phyloP scores from a whole-genome alignment of 2,113 vertebrate genomes.

The Gymnocephalus cernua region DNA sequence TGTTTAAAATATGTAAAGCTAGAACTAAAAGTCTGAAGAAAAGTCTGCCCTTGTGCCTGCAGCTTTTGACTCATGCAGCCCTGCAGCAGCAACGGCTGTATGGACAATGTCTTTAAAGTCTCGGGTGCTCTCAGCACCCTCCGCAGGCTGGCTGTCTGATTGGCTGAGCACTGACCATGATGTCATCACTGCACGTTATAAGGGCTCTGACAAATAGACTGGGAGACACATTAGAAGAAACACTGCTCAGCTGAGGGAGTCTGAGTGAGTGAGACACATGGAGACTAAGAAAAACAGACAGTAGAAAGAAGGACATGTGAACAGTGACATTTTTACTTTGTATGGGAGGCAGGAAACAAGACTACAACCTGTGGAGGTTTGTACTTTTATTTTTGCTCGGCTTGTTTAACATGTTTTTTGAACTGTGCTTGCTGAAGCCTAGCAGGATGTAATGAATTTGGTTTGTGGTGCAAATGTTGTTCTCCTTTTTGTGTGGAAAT shows the following conservation, averaged over 20 bases:
- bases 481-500: conserved; percentile 6
- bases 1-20: not conserved
- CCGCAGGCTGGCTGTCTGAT: conserved; percentile 68
- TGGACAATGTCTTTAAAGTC: conserved; percentile 78
- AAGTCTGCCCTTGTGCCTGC: conserved; percentile 1
- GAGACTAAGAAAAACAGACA: conserved; percentile 49
- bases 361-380: conserved; percentile 80
- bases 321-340: conserved; percentile 58
- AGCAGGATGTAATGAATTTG: not conserved
- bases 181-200: conserved; percentile 85
- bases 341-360: conserved; percentile 67
- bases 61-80: conserved; percentile 49
- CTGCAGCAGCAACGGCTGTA: conserved; percentile 46
- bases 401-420: conserved; percentile 19
- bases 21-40: not conserved
- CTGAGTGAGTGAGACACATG: conserved; percentile 59
- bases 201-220: conserved; percentile 84
- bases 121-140: conserved; percentile 70
- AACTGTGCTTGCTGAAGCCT: conserved; percentile 13
- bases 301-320: conserved; percentile 52
- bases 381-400: conserved; percentile 56
- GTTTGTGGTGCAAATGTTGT: not conserved
- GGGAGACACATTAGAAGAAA: conserved; percentile 81
- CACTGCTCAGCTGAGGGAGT: conserved; percentile 62
- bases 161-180: conserved; percentile 81